Percentiles rank a stretch among this genome's conserved stretches.
phyloP scores from a whole-genome alignment of 2,113 vertebrate species.

The Rhadina sibilatrix region DNA sequence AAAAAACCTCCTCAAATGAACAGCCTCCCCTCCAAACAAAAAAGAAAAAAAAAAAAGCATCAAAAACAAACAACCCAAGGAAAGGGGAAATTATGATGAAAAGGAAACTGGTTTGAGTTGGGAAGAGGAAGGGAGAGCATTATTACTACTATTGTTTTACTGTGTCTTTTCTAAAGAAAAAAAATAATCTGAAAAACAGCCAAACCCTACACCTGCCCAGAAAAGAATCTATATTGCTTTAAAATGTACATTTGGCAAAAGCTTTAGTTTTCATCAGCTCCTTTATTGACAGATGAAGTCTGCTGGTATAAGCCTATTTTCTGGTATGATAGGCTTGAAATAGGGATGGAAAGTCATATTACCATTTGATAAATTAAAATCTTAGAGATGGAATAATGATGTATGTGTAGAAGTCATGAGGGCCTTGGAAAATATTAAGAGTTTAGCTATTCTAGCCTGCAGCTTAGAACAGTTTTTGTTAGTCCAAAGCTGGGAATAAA shows the following conservation, averaged over 20 bases:
- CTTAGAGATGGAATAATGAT: background rate
- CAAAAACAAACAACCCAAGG: too few species aligned
- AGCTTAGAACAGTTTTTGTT: background rate
- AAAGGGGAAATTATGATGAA: background rate
- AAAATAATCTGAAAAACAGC: background rate
- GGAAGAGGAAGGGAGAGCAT: background rate
- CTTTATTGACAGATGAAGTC: background rate
- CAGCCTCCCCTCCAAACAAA: background rate
- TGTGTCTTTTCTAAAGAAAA: background rate
- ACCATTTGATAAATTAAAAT: background rate
- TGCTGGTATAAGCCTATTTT: background rate
- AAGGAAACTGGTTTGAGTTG: background rate
- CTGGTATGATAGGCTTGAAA: background rate
- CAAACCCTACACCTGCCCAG: background rate
- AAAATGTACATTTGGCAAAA: background rate
- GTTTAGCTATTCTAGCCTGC: background rate
- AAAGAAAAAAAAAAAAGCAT: fast-evolving
- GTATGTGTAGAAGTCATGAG: background rate
- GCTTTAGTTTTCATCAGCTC: background rate
- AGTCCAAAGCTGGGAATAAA: background rate
- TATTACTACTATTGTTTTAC: background rate
- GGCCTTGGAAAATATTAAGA: background rate
- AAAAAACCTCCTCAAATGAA: background rate
- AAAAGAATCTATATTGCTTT: background rate
- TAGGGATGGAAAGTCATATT: background rate